Evolutionary conservation across 2,888 invertebrate species (phyloP), one percentile per base, ranked within the genome.

Genomic region (Anagyrus pseudococci): DNA sequence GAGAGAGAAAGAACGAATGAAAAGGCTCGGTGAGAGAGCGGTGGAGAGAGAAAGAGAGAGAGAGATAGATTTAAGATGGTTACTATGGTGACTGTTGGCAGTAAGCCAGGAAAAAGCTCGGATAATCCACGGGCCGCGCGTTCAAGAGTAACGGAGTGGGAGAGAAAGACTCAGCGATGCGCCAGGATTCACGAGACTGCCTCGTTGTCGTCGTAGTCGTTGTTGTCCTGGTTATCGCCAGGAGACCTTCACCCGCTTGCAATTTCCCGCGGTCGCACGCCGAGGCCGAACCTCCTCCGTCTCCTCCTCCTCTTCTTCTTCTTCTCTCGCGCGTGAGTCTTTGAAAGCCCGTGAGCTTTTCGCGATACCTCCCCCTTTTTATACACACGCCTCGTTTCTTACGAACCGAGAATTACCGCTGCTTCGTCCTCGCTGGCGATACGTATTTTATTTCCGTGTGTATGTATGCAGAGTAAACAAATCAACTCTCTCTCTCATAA

Each of bases 31-130:
- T n/a, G 43, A 37, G 19, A 40, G 52, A 47, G 37, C 49, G 47
- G 37, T 46, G 41, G 33, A 33, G 33, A 33, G n/a, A n/a, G n/a
- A 20, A 49, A 37, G 41, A n/a, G 29, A 66, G 62, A 22, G 43
- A 57, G 58, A 61, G 67, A 62, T 66, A 72, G 72, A 69, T 74
- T 76, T 76, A 75, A 75, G 76, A 71, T 66, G 72, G 76, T 77
- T 73, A 69, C 75, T 67, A 77, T 75, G 75, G 75, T 69, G 71
- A 75, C 72, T 69, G 72, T 69, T 79, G 79, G 78, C 77, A 64
- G 65, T 59, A 46, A 25, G 76, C 76, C 77, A 79, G 73, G 69
- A 72, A 73, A 70, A 60, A 52, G 70, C 67, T 70, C 71, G 71
- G 75, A 77, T 77, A 76, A 77, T 77, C 74, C 72, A 68, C 68